Base-by-base conservation (phyloP, 2,888 invertebrate species). In the Tromatobia lineatoria region DNA sequence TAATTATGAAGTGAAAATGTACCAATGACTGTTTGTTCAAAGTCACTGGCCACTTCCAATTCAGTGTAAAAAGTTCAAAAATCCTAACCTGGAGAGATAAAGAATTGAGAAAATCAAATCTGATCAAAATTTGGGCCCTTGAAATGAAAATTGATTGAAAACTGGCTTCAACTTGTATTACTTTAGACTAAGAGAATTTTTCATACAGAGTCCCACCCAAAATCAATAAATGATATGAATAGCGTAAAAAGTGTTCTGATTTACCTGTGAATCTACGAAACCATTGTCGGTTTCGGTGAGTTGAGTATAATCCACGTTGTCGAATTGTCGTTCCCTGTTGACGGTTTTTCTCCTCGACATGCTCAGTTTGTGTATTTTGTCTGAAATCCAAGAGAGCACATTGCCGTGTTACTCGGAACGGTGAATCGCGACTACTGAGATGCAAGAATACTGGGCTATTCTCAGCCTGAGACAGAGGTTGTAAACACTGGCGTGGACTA, bases 261-360 rank as follows among this genome's bases (percentile, higher is more conserved):
- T 85, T 82, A 94, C 94, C 88, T 94, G 97, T 29, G 96, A 96
- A 91, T 96, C 96, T 3, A 96, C 95, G 93, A 96, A 96, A 47
- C 96, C 96, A 93, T 95, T 95, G 89, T 96, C 96, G 93, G 92
- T 94, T 89, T 94, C 94, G 64, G 94, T 94, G 64, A 95, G 90
- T 89, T 95, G 94, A 77, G 94, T 94, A 87, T 96, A 95, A 93
- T 96, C 96, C 75, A 96, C 96, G 91, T 96, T 95, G 90, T 95
- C 94, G 86, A 91, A 93, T 91, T 91, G 90, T 88, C 87, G 90
- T 84, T 95, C 95, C 59, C 90, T 86, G 0, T 87, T 87, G 78
- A 95, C 94, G 76, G 95, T 94, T 88, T 96, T 94, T 89, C 96
- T 94, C 88, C 96, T 94, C 42, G 96, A 96, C 96, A 96, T 96